phyloP scores from a whole-genome alignment of 2,113 vertebrate genomes.

The Struthidea cinerea region DNA sequence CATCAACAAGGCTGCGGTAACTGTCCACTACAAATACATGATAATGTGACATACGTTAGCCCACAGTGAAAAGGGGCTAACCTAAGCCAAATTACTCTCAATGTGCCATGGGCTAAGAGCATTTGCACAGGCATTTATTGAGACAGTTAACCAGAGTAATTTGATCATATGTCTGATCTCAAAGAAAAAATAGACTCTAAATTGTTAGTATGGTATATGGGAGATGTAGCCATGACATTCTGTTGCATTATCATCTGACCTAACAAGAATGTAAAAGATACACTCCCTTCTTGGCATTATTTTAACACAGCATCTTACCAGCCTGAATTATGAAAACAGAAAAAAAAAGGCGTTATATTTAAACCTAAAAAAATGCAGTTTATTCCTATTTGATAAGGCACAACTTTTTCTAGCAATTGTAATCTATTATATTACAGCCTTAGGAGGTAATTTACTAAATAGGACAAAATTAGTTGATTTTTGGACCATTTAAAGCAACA shows the following conservation, averaged over 20 bases:
- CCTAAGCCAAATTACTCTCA: constrained; percentile 36
- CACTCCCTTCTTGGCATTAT: neutral
- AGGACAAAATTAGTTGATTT: constrained; percentile 78
- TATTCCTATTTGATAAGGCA: constrained; percentile 55
- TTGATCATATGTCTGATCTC: constrained; percentile 34
- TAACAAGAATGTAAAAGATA: constrained; percentile 44
- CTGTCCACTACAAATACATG: constrained; percentile 11
- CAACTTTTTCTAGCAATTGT: constrained; percentile 64
- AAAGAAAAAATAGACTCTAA: constrained; percentile 61
- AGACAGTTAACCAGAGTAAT: constrained; percentile 49
- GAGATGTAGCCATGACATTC: constrained; percentile 17
- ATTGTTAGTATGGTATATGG: constrained; percentile 36
- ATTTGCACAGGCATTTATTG: constrained; percentile 42
- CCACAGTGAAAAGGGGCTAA: constrained; percentile 38
- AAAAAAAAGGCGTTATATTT: neutral
- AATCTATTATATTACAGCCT: constrained; percentile 75
- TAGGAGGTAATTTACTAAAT: constrained; percentile 79
- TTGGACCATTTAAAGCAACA: constrained; percentile 74
- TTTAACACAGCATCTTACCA: constrained; percentile 46
- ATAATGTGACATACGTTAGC: constrained; percentile 43
- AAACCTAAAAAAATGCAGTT: constrained; percentile 56
- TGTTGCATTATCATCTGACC: constrained; percentile 51
- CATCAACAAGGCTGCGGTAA: neutral
- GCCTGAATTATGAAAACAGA: constrained; percentile 41
- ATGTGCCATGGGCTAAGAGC: constrained; percentile 28